These are phyloP conservation scores for Trididemnum nubilum DNA, from an alignment of 23 tunicate species.

Conservation along the genomic window DNA sequence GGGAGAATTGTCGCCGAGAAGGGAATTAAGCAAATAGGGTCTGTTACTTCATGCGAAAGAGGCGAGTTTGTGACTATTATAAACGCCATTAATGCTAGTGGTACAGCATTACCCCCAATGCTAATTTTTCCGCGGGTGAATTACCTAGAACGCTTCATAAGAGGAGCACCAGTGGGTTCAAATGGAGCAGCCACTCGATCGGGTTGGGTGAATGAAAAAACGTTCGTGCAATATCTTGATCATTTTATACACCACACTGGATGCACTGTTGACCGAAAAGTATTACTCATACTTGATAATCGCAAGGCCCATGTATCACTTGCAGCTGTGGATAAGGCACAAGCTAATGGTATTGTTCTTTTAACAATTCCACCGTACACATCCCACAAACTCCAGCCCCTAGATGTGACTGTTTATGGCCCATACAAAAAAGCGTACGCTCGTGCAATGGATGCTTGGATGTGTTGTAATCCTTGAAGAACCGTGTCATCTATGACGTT, in stretches of 20 bases:
- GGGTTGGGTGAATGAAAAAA: slow-evolving; percentile 26
- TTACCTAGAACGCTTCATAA: no score
- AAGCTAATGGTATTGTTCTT: slow-evolving; percentile 31
- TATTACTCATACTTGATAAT: neutral
- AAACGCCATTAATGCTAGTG: slow-evolving; percentile 18
- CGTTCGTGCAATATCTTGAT: neutral
- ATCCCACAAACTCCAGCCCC: slow-evolving; percentile 25
- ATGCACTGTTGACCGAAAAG: neutral
- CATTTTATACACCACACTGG: slow-evolving; percentile 19
- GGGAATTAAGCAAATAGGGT: slow-evolving; percentile 13
- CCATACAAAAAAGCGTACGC: slow-evolving; percentile 17
- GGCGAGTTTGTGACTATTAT: slow-evolving; percentile 22
- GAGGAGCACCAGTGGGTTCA: slow-evolving; percentile 31
- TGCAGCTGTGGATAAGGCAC: slow-evolving; percentile 10
- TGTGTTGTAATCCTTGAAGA: slow-evolving; percentile 14
- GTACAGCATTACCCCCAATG: neutral
- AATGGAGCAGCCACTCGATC: slow-evolving; percentile 16
- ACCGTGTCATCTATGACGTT: slow-evolving; percentile 16
- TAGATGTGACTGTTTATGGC: slow-evolving; percentile 15
- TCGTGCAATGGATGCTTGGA: slow-evolving; percentile 30
- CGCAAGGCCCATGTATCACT: neutral
- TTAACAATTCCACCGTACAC: slow-evolving; percentile 33
- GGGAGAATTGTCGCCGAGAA: neutral
- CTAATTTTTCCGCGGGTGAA: neutral
- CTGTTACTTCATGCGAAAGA: slow-evolving; percentile 15